Evolutionary conservation across 2,797 vertebrate species (phyloP).

Genomic region (Sebastes hopkinsi): DNA sequence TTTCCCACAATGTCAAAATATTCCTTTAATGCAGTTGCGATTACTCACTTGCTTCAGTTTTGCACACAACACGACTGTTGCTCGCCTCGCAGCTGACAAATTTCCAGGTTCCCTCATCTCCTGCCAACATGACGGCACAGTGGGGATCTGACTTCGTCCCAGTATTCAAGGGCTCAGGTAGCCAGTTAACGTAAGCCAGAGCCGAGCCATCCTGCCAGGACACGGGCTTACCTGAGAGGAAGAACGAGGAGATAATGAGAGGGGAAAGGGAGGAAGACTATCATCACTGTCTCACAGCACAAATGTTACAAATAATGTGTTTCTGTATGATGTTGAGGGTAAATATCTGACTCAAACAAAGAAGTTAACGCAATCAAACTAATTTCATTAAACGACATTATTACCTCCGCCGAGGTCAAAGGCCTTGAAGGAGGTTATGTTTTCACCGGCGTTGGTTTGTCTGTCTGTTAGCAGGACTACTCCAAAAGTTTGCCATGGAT

Average conservation of each 20-base stretch:
- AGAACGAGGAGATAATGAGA: background rate
- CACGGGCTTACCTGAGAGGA: conserved; percentile 57
- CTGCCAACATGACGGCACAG: conserved; percentile 86
- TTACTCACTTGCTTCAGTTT: conserved; percentile 85
- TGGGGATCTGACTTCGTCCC: background rate
- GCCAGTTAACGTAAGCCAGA: conserved; percentile 87
- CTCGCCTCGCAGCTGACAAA: conserved; percentile 81
- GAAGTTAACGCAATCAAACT: background rate
- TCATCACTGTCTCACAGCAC: background rate
- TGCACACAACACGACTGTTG: conserved; percentile 90
- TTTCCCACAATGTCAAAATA: background rate
- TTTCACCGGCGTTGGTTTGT: too few species aligned
- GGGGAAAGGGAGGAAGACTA: background rate
- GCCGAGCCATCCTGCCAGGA: conserved; percentile 89
- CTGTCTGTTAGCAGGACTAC: too few species aligned
- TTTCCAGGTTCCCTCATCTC: conserved; percentile 84
- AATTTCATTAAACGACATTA: background rate
- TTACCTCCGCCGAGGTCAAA: too few species aligned
- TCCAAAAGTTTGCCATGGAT: too few species aligned
- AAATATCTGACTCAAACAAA: background rate
- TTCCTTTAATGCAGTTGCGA: background rate
- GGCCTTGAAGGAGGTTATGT: too few species aligned
- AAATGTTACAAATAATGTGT: background rate
- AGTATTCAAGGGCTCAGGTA: conserved; percentile 1
- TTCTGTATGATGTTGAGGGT: background rate